Conservation (phyloP, 30 jellyfish, hydroid and myxozoan genomes). For the Sanderia malayensis region DNA sequence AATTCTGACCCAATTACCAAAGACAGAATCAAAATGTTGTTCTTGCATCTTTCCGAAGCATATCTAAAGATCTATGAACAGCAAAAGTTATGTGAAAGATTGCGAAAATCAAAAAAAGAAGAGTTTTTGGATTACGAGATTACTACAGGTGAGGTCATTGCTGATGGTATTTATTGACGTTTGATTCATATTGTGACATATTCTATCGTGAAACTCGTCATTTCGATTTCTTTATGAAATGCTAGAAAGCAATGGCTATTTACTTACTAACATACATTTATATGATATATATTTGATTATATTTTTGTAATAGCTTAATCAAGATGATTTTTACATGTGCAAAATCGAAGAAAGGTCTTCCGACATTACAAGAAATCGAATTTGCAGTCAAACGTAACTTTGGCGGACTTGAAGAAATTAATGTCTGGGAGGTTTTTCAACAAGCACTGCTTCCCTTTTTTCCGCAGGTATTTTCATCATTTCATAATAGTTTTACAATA, state of each 20-base stretch:
- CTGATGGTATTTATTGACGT: too few relatives aligned
- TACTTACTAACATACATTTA: too few relatives aligned
- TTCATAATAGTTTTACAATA: too few relatives aligned
- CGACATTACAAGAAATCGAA: conserved; percentile 48
- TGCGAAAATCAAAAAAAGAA: conserved; percentile 60
- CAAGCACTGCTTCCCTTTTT: conserved; percentile 12
- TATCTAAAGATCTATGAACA: conserved; percentile 54
- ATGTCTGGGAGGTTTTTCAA: conserved; percentile 56
- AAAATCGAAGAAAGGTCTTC: conserved; percentile 13
- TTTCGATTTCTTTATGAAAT: too few relatives aligned
- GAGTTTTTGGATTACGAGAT: conserved; percentile 86
- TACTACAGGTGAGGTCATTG: conserved; percentile 54
- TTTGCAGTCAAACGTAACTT: conserved; percentile 74
- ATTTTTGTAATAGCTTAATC: conserved; percentile 36
- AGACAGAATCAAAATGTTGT: conserved; percentile 20
- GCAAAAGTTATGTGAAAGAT: conserved; percentile 38
- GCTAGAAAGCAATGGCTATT: too few relatives aligned
- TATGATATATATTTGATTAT: background rate
- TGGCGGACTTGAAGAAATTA: conserved; percentile 70
- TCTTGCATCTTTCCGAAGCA: conserved; percentile 47
- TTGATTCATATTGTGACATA: background rate
- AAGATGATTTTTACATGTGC: conserved; percentile 71
- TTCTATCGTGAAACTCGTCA: too few relatives aligned
- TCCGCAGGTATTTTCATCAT: conserved; percentile 10
- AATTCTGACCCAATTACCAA: conserved; percentile 24